A percentile compares a stretch with the other conserved stretches of the same genome.
phyloP scores from a whole-genome alignment of 2,797 vertebrate species.

The Pseudocheirus occidentalis region DNA sequence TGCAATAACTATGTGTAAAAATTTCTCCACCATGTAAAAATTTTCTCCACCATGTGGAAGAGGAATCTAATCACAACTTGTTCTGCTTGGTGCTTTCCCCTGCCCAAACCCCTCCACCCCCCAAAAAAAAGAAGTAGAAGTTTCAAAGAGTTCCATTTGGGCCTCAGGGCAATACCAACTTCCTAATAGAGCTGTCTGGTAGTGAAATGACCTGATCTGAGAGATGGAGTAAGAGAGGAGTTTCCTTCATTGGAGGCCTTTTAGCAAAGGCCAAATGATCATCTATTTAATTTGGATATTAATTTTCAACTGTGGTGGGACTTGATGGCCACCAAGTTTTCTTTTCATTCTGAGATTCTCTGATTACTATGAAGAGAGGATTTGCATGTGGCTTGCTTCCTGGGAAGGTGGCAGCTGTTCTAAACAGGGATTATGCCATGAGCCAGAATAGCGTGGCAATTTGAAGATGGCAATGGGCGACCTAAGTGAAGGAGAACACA shows the following conservation, averaged over 20 bases:
- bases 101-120: too few species aligned
- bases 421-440: background rate
- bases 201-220: background rate
- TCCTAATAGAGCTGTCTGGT: background rate
- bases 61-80: background rate
- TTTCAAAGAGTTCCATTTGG: background rate
- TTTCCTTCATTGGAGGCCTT: background rate
- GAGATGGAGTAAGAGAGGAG: background rate
- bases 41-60: background rate
- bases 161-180: background rate
- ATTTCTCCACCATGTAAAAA: too few species aligned
- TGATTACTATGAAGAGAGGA: background rate
- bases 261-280: background rate
- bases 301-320: background rate
- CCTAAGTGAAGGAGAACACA: background rate
- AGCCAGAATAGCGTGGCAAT: constrained; percentile 11
- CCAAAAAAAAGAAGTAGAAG: background rate
- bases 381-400: background rate
- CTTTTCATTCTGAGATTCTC: background rate
- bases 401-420: background rate
- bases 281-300: background rate
- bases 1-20: background rate
- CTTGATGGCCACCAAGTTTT: background rate
- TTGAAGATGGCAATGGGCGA: constrained; percentile 1
- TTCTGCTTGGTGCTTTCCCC: background rate